These are phyloP conservation scores for Pteronotus mesoamericanus DNA, from an alignment of 2,797 vertebrate species.

Conservation along the genomic window DNA sequence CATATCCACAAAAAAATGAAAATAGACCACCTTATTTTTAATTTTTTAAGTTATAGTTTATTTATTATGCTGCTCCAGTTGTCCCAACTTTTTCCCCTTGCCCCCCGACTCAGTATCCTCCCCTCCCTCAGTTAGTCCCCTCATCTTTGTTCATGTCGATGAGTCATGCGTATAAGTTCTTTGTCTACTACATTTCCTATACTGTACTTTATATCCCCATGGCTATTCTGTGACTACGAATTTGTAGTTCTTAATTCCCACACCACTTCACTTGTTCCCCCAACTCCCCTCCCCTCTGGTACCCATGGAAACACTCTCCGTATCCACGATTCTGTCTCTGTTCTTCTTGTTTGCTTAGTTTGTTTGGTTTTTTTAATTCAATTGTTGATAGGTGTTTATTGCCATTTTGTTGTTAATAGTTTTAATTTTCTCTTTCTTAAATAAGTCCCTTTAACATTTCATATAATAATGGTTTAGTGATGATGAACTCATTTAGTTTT, in stretches of 20 bases:
- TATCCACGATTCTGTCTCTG: neutral
- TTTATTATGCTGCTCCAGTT: neutral
- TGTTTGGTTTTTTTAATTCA: neutral
- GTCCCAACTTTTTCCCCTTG: neutral
- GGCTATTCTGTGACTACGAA: neutral
- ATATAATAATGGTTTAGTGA: neutral
- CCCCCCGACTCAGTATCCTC: too few relatives aligned
- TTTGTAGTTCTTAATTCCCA: neutral
- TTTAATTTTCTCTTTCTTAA: neutral
- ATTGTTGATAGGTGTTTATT: neutral
- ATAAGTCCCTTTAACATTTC: neutral
- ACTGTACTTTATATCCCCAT: too few relatives aligned
- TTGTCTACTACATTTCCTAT: too few relatives aligned
- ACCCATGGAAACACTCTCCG: neutral
- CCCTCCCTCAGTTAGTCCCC: too few relatives aligned
- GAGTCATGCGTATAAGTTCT: too few relatives aligned
- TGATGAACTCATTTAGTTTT: neutral
- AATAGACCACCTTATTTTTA: neutral
- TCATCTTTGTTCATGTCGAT: too few relatives aligned
- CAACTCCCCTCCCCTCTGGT: neutral
- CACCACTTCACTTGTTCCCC: neutral
- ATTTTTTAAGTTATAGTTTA: neutral
- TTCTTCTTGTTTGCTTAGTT: neutral
- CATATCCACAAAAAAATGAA: neutral
- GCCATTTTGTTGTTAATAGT: neutral